Base-by-base conservation (phyloP, 2,797 vertebrate genomes). In the Triplophysa yarkandensis region DNA sequence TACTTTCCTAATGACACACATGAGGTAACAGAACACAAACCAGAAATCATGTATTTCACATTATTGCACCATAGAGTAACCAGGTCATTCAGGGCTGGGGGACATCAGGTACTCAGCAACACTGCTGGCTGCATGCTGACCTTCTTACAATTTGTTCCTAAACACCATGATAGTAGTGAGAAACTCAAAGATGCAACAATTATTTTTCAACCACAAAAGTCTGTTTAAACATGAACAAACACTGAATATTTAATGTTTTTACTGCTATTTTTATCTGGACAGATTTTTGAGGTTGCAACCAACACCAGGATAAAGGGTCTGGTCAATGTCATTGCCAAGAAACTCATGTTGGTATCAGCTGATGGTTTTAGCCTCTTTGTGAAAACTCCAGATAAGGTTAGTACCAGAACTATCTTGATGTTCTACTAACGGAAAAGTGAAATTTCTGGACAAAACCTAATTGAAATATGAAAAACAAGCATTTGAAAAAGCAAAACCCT, bases 281-380 rank as follows among this genome's bases (percentile, higher is more conserved):
- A 99, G 98, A 77, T 89, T 36, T 93, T 98, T 83, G 91, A 95
- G 72, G 93, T 99, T 34, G 81, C 88, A 3, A 93, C 94, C 79
- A 92, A 84, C 85, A 95, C 92, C 48, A 93, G 90, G 82, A 92
- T 96, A 79, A 89, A 79, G 54, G 94, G 93, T 14, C 85, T 98
- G 10, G 94, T 94, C 80, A 91, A 90, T 81, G 90, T 54, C 72
- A 92, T 99, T 0, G 67, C 89, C 77, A 82, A 72, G 16, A 91
- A 90, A 74, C 87, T 99, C 50, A 74, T 86, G 62, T 89, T 99
- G 82, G 75, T 83, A 16, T 94, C 96, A 65, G 89, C 93, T 50
- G 96, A 97, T 10, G 98, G 98, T 65, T 97, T 95, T 87, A 96
- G 93, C 84, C 91, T 99, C 80, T 99, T 99, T 83, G 90, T 98